Evolutionary conservation across 2,797 vertebrate species (phyloP).

Genomic region (Lepilemur septentrionalis): DNA sequence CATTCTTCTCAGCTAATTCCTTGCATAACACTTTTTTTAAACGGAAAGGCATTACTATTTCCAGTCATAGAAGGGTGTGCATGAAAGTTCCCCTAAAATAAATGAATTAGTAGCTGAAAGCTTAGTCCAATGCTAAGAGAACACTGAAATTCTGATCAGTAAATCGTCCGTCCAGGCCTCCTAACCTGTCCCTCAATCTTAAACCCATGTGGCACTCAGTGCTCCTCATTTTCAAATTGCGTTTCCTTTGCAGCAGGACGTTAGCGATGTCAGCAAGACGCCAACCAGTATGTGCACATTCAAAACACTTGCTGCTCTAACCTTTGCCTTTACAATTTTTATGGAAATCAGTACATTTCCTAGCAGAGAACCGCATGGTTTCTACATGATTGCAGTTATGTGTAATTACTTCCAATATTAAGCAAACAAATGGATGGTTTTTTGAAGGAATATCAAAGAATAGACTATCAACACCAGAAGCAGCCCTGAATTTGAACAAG

Average conservation of each 20-base stretch:
- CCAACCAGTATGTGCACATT: not conserved
- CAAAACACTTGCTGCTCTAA: not conserved
- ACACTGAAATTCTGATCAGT: not conserved
- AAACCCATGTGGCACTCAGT: not conserved
- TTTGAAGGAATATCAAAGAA: not conserved
- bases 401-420: not conserved
- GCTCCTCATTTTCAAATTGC: not conserved
- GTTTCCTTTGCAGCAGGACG: not conserved
- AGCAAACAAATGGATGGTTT: not conserved
- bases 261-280: not conserved
- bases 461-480: not conserved
- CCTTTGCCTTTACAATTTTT: not conserved
- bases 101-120: not conserved
- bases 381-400: not conserved
- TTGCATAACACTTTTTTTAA: not conserved
- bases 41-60: not conserved
- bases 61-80: not conserved
- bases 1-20: not conserved
- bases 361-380: not conserved
- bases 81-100: not conserved
- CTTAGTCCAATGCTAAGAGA: not conserved
- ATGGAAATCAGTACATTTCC: not conserved
- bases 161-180: not conserved
- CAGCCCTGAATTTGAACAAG: not conserved
- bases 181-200: not conserved